Evolutionary conservation across 2,113 vertebrate species (phyloP).

Genomic region (Centropus bengalensis): DNA sequence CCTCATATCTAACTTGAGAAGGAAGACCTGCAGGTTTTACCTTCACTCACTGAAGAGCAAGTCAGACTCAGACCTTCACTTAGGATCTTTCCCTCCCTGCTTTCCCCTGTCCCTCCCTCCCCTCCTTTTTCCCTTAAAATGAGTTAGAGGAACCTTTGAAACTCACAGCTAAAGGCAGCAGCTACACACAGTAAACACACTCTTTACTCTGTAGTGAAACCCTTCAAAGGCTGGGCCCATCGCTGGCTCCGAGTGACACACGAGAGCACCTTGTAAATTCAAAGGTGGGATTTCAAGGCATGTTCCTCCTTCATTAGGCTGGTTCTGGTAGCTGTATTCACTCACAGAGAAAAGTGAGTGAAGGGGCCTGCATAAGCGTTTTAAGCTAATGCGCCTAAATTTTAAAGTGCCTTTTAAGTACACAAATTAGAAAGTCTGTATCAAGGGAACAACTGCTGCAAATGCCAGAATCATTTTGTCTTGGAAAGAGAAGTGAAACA

Average conservation of each 20-base stretch:
- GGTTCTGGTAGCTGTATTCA: conserved; percentile 12
- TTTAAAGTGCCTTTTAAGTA: conserved; percentile 18
- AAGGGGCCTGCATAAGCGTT: conserved; percentile 14
- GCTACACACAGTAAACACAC: neutral
- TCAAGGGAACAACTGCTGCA: conserved; percentile 36
- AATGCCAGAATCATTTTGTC: conserved; percentile 16
- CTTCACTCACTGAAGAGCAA: neutral
- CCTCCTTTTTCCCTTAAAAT: neutral
- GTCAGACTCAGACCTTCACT: neutral
- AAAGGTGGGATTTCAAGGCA: neutral
- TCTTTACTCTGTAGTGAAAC: neutral
- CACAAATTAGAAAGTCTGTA: conserved; percentile 25
- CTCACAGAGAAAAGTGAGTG: neutral
- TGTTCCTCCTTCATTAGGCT: conserved; percentile 8
- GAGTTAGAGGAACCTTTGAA: neutral
- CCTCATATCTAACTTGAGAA: neutral
- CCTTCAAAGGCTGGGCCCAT: neutral
- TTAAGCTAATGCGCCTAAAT: conserved; percentile 5
- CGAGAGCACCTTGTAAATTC: neutral
- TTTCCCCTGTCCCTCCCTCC: no score
- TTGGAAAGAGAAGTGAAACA: conserved; percentile 24
- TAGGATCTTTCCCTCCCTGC: neutral
- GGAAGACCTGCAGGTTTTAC: neutral
- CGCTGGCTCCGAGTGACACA: neutral
- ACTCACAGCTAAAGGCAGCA: conserved; percentile 1